Evolutionary conservation across 2,113 vertebrate species (phyloP).

Genomic region (Epinephelus cyanopodus): DNA sequence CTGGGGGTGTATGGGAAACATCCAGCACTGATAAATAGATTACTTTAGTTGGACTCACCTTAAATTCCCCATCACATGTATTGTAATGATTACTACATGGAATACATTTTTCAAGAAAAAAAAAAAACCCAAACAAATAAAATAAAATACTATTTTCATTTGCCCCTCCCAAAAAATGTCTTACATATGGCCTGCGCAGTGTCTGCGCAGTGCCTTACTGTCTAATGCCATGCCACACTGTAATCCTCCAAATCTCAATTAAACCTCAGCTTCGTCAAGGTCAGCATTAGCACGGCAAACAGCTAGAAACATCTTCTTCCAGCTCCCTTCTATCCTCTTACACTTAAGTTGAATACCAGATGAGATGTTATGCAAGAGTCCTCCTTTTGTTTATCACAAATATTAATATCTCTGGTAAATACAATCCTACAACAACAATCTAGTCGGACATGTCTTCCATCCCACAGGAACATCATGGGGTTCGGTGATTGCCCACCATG

Average conservation of each 20-base stretch:
- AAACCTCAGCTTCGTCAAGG: conserved; percentile 44
- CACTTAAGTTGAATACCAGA: conserved; percentile 2
- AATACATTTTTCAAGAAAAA: background rate
- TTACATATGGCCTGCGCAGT: background rate
- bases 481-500: conserved; percentile 12
- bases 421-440: conserved; percentile 34
- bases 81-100: background rate
- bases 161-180: background rate
- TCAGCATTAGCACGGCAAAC: conserved; percentile 17
- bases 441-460: conserved; percentile 19
- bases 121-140: background rate
- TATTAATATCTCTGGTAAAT: conserved; percentile 36
- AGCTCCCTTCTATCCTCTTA: background rate
- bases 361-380: background rate
- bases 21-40: too few relatives aligned
- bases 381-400: conserved; percentile 39
- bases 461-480: conserved; percentile 25
- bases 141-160: background rate
- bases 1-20: too few relatives aligned
- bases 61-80: background rate
- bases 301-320: background rate
- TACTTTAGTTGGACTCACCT: background rate
- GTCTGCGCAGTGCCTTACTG: background rate
- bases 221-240: background rate
- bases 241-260: conserved; percentile 42